These are phyloP conservation scores for Thalpophila matura DNA, from an alignment of 2,888 invertebrate species.

Conservation along the genomic window DNA sequence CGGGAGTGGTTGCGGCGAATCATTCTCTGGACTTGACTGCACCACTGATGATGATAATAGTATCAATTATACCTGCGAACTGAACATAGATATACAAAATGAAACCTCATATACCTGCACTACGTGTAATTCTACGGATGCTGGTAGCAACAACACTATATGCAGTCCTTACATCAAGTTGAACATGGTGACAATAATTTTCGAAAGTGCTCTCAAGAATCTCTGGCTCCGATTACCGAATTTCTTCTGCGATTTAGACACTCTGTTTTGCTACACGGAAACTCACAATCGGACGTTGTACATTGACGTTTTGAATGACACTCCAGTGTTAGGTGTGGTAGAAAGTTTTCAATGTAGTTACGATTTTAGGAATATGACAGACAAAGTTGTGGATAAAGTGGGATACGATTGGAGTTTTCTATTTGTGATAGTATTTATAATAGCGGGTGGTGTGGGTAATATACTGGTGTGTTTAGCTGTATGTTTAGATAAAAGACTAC, in stretches of 20 bases:
- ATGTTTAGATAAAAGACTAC: constrained; percentile 96
- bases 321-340: constrained; percentile 63
- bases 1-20: constrained; percentile 74
- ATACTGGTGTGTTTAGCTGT: constrained; percentile 98
- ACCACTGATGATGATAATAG: constrained; percentile 64
- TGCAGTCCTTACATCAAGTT: constrained; percentile 85
- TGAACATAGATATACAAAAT: constrained; percentile 86
- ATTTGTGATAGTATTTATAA: constrained; percentile 95
- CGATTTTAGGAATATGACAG: constrained; percentile 75
- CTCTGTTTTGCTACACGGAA: constrained; percentile 78
- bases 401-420: constrained; percentile 95
- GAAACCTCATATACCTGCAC: constrained; percentile 85
- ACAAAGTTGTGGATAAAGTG: constrained; percentile 67
- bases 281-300: constrained; percentile 81
- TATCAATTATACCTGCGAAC: constrained; percentile 75
- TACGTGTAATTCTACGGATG: constrained; percentile 76
- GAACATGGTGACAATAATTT: constrained; percentile 80
- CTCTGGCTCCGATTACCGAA: constrained; percentile 84
- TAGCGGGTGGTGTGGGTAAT: constrained; percentile 97
- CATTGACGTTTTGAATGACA: constrained; percentile 72
- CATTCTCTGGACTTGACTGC: constrained; percentile 77
- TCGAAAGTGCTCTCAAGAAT: constrained; percentile 83
- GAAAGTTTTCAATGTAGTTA: constrained; percentile 84
- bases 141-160: constrained; percentile 76
- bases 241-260: constrained; percentile 78